Evolutionary conservation across 2,888 invertebrate genomes (phyloP).

Genomic region (Lasioglossum calceatum): DNA sequence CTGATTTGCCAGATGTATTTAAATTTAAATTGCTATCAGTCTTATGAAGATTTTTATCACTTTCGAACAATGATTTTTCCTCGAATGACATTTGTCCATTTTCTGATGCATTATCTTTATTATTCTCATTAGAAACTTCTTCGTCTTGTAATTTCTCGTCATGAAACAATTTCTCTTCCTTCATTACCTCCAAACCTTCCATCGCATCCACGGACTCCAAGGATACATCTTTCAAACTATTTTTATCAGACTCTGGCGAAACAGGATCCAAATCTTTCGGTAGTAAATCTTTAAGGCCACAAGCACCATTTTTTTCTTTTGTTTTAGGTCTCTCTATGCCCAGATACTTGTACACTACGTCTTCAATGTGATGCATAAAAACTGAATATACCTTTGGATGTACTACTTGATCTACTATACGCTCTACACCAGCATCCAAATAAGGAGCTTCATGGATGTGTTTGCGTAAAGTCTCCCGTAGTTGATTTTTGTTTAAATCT

Average conservation of each 20-base stretch:
- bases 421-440: constrained; percentile 95
- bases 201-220: constrained; percentile 79
- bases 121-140: constrained; percentile 48
- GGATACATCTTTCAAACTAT: constrained; percentile 84
- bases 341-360: constrained; percentile 94
- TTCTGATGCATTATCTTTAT: constrained; percentile 74
- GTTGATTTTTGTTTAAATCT: constrained; percentile 95
- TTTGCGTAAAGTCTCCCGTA: constrained; percentile 94
- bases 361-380: constrained; percentile 96
- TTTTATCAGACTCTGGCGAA: constrained; percentile 91
- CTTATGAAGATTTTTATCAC: constrained; percentile 54
- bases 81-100: constrained; percentile 86
- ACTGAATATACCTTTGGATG: constrained; percentile 95
- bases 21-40: constrained; percentile 65
- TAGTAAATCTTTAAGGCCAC: constrained; percentile 86
- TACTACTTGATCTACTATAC: constrained; percentile 98
- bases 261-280: constrained; percentile 93
- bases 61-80: constrained; percentile 64
- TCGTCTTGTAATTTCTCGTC: constrained; percentile 37
- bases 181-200: constrained; percentile 65
- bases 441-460: constrained; percentile 96
- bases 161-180: constrained; percentile 61
- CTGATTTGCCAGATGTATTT: constrained; percentile 79
- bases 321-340: constrained; percentile 91
- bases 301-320: constrained; percentile 78